Base-by-base conservation (phyloP, 2,888 invertebrate genomes). In the Aleiodes leptofemur region DNA sequence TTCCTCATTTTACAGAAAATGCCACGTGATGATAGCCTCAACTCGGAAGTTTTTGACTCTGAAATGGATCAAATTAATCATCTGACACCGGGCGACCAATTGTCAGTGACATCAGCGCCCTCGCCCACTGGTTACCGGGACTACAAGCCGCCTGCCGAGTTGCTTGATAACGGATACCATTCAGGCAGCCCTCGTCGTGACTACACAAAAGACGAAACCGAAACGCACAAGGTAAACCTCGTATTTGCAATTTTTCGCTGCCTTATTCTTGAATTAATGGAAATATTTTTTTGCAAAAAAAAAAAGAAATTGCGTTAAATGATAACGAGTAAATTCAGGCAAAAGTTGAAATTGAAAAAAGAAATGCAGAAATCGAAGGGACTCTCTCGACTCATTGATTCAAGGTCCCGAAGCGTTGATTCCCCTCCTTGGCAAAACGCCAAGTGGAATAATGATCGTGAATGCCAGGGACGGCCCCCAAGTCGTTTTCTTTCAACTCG, bases 11-110 rank as follows among this genome's bases (percentile, higher is more conserved):
- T 79, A 4, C 88, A 92, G 92, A 90, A 90, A 82, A 91, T 92
- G 91, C 91, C 91, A 77, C 92, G 92, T 57, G 95, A 95, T 82
- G 95, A 96, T 90, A 95, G 94, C 84, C 94, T 96, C 93, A 95
- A 95, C 85, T 96, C 96, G 89, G 96, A 96, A 89, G 96, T 96
- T 69, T 96, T 96, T 84, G 95, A 95, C 86, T 92, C 93, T 56
- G 90, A 91, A 38, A 92, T 92, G 78, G 89, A 90, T 29, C 68
- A 68, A 51, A 53, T 31, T 9, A 68, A 23, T 68, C 31, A 66
- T 31, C 80, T 55, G 77, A 83, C n/a, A 77, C 79, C 38, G 72
- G 78, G 61, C 48, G 78, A 83, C 38, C 79, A 80, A 74, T 72
- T 81, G 34, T 34, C 66, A 72, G 56, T 78, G 64, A 77, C 79